phyloP scores from a whole-genome alignment of 1,140 invertebrate genomes.

The Calephelis nemesis region DNA sequence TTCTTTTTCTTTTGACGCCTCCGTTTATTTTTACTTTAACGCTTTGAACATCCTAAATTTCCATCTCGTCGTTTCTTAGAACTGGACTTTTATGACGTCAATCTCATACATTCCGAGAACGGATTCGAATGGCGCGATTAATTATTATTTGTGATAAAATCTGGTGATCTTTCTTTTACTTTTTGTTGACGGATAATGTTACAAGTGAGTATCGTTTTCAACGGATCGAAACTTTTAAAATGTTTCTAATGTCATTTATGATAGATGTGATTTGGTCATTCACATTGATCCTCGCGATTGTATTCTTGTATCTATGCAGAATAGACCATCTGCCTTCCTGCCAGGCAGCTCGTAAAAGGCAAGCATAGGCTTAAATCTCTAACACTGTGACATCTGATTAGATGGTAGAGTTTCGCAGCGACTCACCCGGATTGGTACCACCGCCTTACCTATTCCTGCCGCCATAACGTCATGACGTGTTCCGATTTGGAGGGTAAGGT shows the following conservation, averaged over 20 bases:
- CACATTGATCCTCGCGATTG: too few species aligned
- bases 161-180: background rate
- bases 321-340: too few species aligned
- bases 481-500: too few species aligned
- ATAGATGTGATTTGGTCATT: too few species aligned
- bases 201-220: background rate
- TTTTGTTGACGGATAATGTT: background rate
- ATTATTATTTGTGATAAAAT: slow-evolving; percentile 22
- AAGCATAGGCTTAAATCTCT: too few species aligned
- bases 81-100: slow-evolving; percentile 59
- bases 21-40: slow-evolving; percentile 42
- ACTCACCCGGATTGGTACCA: too few species aligned
- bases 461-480: too few species aligned
- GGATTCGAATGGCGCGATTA: slow-evolving; percentile 29
- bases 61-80: slow-evolving; percentile 49
- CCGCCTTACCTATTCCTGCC: too few species aligned
- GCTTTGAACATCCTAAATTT: slow-evolving; percentile 50
- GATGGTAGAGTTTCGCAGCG: too few species aligned
- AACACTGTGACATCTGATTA: too few species aligned
- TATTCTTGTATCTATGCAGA: too few species aligned
- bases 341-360: too few species aligned
- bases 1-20: slow-evolving; percentile 32
- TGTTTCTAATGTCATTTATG: background rate
- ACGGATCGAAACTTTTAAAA: background rate
- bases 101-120: slow-evolving; percentile 36